Evolutionary conservation across 2,888 invertebrate genomes (phyloP).

Genomic region (Epistrophe grossulariae): DNA sequence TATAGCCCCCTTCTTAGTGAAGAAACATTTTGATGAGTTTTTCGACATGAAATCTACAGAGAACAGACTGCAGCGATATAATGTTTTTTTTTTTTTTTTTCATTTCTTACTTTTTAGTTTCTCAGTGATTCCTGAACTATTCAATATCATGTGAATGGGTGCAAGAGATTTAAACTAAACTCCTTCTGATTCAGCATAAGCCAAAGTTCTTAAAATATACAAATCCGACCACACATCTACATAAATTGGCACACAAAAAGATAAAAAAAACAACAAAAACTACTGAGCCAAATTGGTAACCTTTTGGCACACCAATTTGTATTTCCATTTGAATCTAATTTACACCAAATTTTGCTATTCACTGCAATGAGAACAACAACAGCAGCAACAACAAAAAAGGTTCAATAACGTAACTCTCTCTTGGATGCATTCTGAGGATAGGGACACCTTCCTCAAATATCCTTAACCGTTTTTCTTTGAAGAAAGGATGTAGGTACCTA

Average conservation of each 20-base stretch:
- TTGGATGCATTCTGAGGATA: slow-evolving; percentile 37
- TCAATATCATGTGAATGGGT: neutral
- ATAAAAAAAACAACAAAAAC: neutral
- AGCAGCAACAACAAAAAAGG: neutral
- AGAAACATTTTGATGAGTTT: too few species aligned
- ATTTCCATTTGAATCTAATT: slow-evolving; percentile 63
- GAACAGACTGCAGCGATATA: too few species aligned
- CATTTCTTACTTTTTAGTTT: too few species aligned
- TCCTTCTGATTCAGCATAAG: neutral
- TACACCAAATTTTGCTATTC: slow-evolving; percentile 48
- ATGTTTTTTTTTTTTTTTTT: too few species aligned
- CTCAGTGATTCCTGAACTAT: too few species aligned
- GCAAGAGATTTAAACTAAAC: neutral
- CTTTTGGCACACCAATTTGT: slow-evolving; percentile 52
- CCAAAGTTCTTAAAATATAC: neutral
- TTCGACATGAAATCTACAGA: too few species aligned
- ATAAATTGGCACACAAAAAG: neutral
- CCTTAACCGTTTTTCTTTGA: slow-evolving; percentile 30
- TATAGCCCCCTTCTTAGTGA: too few species aligned
- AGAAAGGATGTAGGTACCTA: slow-evolving; percentile 12
- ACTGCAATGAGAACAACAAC: slow-evolving; percentile 19
- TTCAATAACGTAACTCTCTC: neutral
- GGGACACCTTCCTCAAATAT: neutral
- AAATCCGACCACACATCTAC: neutral
- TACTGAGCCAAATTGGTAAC: slow-evolving; percentile 42